phyloP scores from a whole-genome alignment of 2,797 vertebrate species.

The Rhyacichthys aspro region DNA sequence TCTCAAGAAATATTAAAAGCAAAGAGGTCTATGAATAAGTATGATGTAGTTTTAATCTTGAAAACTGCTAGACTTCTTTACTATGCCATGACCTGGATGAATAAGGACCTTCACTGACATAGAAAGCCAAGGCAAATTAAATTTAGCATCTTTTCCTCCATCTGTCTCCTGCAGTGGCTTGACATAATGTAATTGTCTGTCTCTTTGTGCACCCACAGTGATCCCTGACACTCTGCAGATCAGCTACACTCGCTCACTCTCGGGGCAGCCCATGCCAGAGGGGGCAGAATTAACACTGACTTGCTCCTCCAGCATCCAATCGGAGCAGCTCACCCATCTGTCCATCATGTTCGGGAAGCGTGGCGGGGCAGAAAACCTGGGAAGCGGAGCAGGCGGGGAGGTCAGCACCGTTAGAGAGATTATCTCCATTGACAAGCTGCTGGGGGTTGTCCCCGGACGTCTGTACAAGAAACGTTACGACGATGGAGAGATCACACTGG shows the following conservation, averaged over 20 bases:
- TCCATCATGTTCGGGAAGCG: slow-evolving; percentile 84
- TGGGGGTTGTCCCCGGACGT: slow-evolving; percentile 73
- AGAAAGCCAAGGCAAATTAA: slow-evolving; percentile 27
- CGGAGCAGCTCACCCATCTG: slow-evolving; percentile 86
- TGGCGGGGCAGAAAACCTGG: slow-evolving; percentile 6
- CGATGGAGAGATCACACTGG: slow-evolving; percentile 80
- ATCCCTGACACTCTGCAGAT: slow-evolving; percentile 87
- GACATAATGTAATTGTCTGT: slow-evolving; percentile 32
- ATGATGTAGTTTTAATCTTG: too few species aligned
- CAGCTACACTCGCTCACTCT: slow-evolving; percentile 76
- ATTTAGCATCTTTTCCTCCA: slow-evolving; percentile 13
- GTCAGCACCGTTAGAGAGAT: slow-evolving; percentile 80
- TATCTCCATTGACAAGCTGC: slow-evolving; percentile 81
- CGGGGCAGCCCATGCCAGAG: slow-evolving; percentile 78
- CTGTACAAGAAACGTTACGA: slow-evolving; percentile 78
- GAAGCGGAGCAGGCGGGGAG: slow-evolving; percentile 43
- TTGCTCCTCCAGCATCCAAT: slow-evolving; percentile 81
- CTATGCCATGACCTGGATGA: background rate
- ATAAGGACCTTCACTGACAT: slow-evolving; percentile 7
- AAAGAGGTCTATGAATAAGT: too few species aligned
- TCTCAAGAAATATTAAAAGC: too few species aligned
- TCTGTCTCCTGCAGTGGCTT: slow-evolving; percentile 22
- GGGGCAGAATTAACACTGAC: slow-evolving; percentile 83
- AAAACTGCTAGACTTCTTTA: too few species aligned
- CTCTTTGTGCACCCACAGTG: slow-evolving; percentile 67